Evolutionary conservation across 2,113 vertebrate genomes (phyloP), one percentile per base, ranked within the genome.

Genomic region (Syngnathoides biaculeatus): DNA sequence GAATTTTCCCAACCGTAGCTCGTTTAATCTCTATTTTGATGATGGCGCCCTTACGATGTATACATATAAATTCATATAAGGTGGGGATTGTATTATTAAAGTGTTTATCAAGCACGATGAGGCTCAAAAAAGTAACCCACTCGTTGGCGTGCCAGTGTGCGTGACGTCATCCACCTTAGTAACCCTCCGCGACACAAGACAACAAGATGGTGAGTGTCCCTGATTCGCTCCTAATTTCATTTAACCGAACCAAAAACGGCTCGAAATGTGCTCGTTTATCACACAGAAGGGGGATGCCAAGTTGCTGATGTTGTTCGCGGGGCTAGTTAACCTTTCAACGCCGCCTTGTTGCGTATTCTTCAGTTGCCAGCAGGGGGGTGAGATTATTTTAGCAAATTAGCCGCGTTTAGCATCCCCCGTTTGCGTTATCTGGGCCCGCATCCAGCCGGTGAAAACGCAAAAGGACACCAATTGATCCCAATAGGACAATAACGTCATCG

Each of bases 131-230:
- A 17, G 7, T 19, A 15, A 24, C 7, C 40, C 39, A 24, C 14
- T 26, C 22, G 60, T 22, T 39, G n/a, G 60, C 60, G 73, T 76
- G 17, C 5, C 52, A 53, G 59, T 88, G 27, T 84, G 81, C 78
- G 73, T 87, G 79, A 89, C 88, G 90, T 89, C 86, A 89, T 14
- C 35, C 39, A 45, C 89, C 91, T 79, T 92, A 90, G 92, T 92
- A 90, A 93, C 92, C 84, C 82, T 84, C 40, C 6, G 60, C 83
- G 86, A 89, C 72, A 84, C 76, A 89, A 89, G 85, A 84, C 83
- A 84, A 88, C 88, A 92, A 92, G 89, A 93, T 93, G 92, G 92
- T 93, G 90, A 93, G 92, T 90, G 5, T 5, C 47, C n/a, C 26
- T 48, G 20, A 50, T 53, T 50, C 8, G 4, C n/a, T 8, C 40